Evolutionary conservation across 2,888 invertebrate species (phyloP), one percentile per base, ranked within the genome.

Genomic region (Metacarcinus magister): DNA sequence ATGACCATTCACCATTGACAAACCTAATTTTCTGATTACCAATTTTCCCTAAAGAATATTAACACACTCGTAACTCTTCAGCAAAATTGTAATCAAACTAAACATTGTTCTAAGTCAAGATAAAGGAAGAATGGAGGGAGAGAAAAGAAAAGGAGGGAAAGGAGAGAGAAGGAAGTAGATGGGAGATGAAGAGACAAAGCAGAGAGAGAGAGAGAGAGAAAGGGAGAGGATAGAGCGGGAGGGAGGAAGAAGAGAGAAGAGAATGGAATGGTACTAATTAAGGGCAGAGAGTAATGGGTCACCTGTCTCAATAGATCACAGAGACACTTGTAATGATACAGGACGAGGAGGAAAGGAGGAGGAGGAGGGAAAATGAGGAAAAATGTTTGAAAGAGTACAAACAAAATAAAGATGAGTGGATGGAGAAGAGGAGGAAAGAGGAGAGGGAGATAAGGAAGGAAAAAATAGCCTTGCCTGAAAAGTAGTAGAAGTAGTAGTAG

Each of bases 271-370:
- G 23, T n/a, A 67, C 16, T 67, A 67, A 67, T 67, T 67, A 67
- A 67, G 67, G 67, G 67, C 5, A 67, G 67, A 67, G 67, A 67
- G n/a, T 67, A 67, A 67, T 67, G 67, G 67, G 67, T 67, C 67
- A 67, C 67, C 67, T 67, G 67, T 67, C 67, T 67, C n/a, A 67
- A 67, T 67, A n/a, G 67, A 67, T 67, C 67, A 67, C 67, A 2
- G 67, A 67, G 67, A 67, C 67, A 67, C 10, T n/a, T 67, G 67
- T 67, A 67, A 67, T 67, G 67, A 67, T 19, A 23, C 23, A 67
- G 67, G 67, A 67, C 23, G 67, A 67, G 67, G 16, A 16, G 67
- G 67, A 67, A n/a, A n/a, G n/a, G 67, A 23, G 23, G 67, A 23
- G 23, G 67, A 23, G 23, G 67, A 23, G 23, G 67, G 67, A 2